Percentiles rank a stretch among this genome's conserved stretches.
Conservation (phyloP, 2,797 vertebrate species). For the Harpagifer antarcticus region DNA sequence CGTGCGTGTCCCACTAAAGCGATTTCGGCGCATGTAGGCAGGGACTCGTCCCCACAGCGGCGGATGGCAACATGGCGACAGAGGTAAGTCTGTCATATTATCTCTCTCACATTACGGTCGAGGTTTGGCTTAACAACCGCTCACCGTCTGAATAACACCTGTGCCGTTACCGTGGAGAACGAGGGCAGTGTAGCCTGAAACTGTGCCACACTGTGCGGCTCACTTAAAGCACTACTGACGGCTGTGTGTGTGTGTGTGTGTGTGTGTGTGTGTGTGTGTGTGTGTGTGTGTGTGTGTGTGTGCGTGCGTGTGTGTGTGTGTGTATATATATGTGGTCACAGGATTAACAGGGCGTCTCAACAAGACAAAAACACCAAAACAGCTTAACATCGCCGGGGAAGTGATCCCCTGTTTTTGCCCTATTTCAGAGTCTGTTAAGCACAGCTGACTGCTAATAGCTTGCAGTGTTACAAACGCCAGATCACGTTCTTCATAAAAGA, state of each 20-base stretch:
- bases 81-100: slow-evolving; percentile 79
- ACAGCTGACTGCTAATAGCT: background rate
- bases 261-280: too few relatives aligned
- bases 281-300: too few relatives aligned
- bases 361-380: slow-evolving; percentile 62
- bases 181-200: slow-evolving; percentile 16
- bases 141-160: background rate
- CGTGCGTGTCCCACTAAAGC: slow-evolving; percentile 75
- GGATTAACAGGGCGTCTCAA: slow-evolving; percentile 70
- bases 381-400: slow-evolving; percentile 43
- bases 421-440: slow-evolving; percentile 18
- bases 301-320: too few relatives aligned
- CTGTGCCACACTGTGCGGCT: slow-evolving; percentile 21
- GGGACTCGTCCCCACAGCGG: slow-evolving; percentile 73
- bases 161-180: slow-evolving; percentile 6
- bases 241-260: slow-evolving; percentile 18
- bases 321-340: slow-evolving; percentile 19
- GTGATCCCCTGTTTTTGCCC: slow-evolving; percentile 42
- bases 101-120: background rate
- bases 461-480: background rate
- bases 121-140: fast-evolving
- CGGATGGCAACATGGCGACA: slow-evolving; percentile 89
- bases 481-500: background rate
- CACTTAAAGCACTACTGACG: slow-evolving; percentile 12
- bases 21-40: slow-evolving; percentile 68